Evolutionary conservation across 2,888 invertebrate genomes (phyloP).

Genomic region (Athrips mouffetella): DNA sequence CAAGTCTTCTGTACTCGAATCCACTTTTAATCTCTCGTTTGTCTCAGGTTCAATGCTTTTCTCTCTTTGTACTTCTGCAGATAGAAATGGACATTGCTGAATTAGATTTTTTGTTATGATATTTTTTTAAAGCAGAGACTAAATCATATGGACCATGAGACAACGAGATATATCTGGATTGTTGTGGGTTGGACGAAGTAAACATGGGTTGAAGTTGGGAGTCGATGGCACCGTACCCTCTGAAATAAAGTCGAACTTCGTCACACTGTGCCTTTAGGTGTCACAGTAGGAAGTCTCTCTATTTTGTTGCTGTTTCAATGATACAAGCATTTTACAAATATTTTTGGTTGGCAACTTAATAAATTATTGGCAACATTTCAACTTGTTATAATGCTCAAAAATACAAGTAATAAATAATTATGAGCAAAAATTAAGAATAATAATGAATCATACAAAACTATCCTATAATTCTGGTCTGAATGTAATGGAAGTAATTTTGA

Average conservation of each 20-base stretch:
- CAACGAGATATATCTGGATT: slow-evolving; percentile 81
- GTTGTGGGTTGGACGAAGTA: slow-evolving; percentile 76
- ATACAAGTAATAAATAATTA: no score
- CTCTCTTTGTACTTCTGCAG: slow-evolving; percentile 76
- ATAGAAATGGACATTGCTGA: slow-evolving; percentile 70
- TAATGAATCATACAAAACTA: no score
- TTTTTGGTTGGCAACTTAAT: no score
- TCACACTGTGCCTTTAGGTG: slow-evolving; percentile 56
- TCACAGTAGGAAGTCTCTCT: slow-evolving; percentile 56
- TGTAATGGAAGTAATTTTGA: no score
- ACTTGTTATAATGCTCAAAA: not conserved
- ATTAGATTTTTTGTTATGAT: slow-evolving; percentile 46
- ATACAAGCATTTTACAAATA: not conserved
- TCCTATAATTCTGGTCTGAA: no score
- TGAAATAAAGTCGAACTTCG: slow-evolving; percentile 76
- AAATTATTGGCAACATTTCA: no score
- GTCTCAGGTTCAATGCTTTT: slow-evolving; percentile 70
- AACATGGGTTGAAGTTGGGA: slow-evolving; percentile 69
- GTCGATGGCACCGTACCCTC: slow-evolving; percentile 73
- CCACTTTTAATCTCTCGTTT: slow-evolving; percentile 64
- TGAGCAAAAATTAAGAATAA: no score
- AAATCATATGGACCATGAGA: slow-evolving; percentile 81
- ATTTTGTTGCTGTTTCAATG: slow-evolving; percentile 64
- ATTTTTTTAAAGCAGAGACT: slow-evolving; percentile 46
- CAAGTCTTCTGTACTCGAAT: slow-evolving; percentile 67